Evolutionary conservation across 2,888 invertebrate species (phyloP), one percentile per base, ranked within the genome.

Genomic region (Coecobrya sp.): DNA sequence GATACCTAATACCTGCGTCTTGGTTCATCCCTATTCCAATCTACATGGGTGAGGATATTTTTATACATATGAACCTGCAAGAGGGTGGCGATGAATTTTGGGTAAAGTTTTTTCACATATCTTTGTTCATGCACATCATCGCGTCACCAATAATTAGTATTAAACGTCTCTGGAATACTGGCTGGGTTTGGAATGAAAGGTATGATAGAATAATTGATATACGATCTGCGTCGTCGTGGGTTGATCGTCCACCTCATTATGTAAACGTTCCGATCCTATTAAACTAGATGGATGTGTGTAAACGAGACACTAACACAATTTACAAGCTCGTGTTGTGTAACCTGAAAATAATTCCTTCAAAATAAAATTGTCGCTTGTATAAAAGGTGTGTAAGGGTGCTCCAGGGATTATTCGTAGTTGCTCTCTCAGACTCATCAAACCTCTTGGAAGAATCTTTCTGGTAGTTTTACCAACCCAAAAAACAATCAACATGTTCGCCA

Each of bases 401-500:
- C 89, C 92, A 92, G 82, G 91, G 79, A 42, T 92, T 89, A 92
- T 92, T 92, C 92, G 89, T 89, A 65, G 88, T 92, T 89, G 92
- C 81, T 92, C 92, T 79, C 81, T 89, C 89, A 85, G 59, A 45
- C 86, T 89, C 82, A 82, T 42, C 86, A 62, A 85, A 92, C 19
- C 89, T 86, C 49, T 86, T 65, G 36, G 27, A 91, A 90, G 22
- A 76, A 22, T 49, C 73, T 84, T 91, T 70, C 36, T 76, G 85
- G 79, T 85, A 62, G 19, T 76, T 79, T 65, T n/a, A 36, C 90
- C 76, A 90, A 76, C 55, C 13, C 25, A 55, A 59, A 82, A 85
- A 82, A 30, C 70, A 70, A 81, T 93, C 93, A 93, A 22, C 84
- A 93, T 93, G 93, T 79, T 93, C 89, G 93, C 93, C 93, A 93